These are phyloP conservation scores for Phalacrocorax aristotelis DNA, from an alignment of 2,113 vertebrate species.

Conservation along the genomic window DNA sequence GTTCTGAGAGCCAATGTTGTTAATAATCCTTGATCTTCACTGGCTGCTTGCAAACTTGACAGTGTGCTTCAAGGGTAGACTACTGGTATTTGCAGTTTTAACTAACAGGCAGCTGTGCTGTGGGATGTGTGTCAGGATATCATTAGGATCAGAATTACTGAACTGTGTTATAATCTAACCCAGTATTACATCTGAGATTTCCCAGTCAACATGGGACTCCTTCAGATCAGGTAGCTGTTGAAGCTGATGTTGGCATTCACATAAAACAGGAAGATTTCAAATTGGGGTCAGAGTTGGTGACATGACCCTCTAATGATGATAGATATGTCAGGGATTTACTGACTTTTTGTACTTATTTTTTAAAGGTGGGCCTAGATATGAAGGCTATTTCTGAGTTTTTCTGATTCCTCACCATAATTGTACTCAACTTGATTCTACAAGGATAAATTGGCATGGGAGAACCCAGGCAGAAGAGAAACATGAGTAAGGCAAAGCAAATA, in stretches of 20 bases:
- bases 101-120: neutral
- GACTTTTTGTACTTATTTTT: neutral
- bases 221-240: neutral
- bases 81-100: neutral
- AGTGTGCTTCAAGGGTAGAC: neutral
- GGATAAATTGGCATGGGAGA: neutral
- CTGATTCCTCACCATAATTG: neutral
- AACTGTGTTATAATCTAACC: neutral
- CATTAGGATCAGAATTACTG: neutral
- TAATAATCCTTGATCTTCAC: constrained; percentile 35
- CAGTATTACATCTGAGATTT: neutral
- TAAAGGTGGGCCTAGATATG: neutral
- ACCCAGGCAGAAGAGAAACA: neutral
- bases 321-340: neutral
- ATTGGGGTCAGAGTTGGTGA: neutral
- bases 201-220: neutral
- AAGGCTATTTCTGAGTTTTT: neutral
- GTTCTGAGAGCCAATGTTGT: neutral
- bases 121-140: neutral
- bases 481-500: neutral
- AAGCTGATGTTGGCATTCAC: neutral
- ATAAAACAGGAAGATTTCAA: neutral
- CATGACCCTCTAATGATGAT: neutral
- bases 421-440: neutral
- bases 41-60: neutral